These are phyloP conservation scores for Hipposideros armiger DNA, from an alignment of 2,113 vertebrate species.

Conservation along the genomic window DNA sequence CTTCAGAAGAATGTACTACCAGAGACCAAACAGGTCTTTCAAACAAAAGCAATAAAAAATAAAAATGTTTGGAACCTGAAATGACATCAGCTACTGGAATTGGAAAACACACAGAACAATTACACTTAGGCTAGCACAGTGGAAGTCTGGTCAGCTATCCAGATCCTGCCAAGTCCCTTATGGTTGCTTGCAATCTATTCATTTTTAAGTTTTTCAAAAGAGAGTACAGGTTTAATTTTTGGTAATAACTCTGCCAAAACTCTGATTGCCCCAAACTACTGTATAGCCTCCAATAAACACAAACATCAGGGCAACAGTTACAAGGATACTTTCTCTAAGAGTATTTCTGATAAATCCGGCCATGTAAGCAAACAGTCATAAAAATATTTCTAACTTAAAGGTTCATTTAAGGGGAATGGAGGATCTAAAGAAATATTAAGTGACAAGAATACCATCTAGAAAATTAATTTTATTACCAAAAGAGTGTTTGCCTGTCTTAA, in stretches of 20 bases:
- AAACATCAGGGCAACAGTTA: neutral
- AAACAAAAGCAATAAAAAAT: neutral
- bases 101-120: neutral
- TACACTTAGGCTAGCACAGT: neutral
- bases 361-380: neutral
- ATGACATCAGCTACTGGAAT: neutral
- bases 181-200: neutral
- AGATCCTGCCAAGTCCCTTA: neutral
- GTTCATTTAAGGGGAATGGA: neutral
- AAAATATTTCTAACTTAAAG: constrained; percentile 27
- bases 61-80: neutral
- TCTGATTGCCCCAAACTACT: neutral
- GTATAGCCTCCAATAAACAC: neutral
- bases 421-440: constrained; percentile 4
- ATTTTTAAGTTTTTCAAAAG: neutral
- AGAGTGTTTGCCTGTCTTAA: constrained; percentile 7
- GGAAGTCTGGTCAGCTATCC: neutral
- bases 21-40: neutral
- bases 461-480: constrained; percentile 46
- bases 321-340: neutral
- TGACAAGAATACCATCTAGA: constrained; percentile 8
- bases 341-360: neutral
- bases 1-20: constrained; percentile 14
- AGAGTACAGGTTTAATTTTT: neutral
- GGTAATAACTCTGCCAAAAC: neutral